These are phyloP conservation scores for Plecotus auritus DNA, from an alignment of 2,113 vertebrate species.

Conservation along the genomic window DNA sequence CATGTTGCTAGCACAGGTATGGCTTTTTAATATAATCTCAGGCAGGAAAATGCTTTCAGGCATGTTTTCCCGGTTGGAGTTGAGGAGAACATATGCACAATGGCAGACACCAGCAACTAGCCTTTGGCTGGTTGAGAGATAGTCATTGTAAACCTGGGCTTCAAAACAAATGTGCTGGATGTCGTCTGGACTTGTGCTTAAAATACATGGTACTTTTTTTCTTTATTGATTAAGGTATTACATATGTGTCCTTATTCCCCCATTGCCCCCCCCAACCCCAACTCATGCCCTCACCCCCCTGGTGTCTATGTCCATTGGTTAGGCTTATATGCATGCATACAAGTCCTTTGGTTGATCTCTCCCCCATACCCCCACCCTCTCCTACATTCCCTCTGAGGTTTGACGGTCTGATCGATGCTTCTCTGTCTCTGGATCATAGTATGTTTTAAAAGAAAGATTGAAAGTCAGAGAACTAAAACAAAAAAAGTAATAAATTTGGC, in stretches of 20 bases:
- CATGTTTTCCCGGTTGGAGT: constrained; percentile 1
- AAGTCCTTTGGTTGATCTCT: too few relatives aligned
- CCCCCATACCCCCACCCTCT: too few relatives aligned
- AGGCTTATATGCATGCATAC: too few relatives aligned
- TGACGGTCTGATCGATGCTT: too few relatives aligned
- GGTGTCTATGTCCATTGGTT: too few relatives aligned
- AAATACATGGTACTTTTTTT: background rate
- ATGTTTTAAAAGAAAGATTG: background rate
- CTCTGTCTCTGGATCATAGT: background rate
- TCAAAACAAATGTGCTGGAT: background rate
- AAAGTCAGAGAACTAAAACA: background rate
- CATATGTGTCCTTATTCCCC: too few relatives aligned
- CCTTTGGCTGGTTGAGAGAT: background rate
- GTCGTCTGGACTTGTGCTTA: background rate
- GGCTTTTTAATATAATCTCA: constrained; percentile 49
- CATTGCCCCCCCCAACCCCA: too few relatives aligned
- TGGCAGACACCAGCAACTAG: background rate
- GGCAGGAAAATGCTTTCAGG: constrained; percentile 2
- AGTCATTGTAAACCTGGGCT: background rate
- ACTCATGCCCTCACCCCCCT: too few relatives aligned
- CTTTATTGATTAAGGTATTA: too few relatives aligned
- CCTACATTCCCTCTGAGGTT: too few relatives aligned
- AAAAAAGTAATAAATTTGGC: background rate
- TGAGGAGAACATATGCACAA: background rate
- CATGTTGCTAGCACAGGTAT: background rate